Evolutionary conservation across 2,797 vertebrate species (phyloP).

Genomic region (Silurus lanzhouensis): DNA sequence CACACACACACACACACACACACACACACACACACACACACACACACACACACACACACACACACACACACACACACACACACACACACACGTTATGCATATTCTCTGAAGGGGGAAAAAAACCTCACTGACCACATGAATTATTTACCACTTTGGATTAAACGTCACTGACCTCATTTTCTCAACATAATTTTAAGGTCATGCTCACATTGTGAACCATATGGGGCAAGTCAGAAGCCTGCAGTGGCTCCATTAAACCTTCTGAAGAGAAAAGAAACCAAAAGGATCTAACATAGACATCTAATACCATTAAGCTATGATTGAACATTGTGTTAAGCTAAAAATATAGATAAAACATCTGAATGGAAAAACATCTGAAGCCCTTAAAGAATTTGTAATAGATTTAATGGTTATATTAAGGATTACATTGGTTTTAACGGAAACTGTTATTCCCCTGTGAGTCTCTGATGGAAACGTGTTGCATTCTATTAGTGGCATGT

Average conservation of each 20-base stretch:
- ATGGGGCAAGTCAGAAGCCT: background rate
- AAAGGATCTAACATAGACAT: background rate
- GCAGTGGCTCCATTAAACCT: background rate
- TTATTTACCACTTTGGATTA: conserved; percentile 39
- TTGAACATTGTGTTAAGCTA: background rate
- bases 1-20: background rate
- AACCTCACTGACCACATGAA: conserved; percentile 27
- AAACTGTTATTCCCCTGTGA: too few species aligned
- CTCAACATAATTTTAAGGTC: conserved; percentile 44
- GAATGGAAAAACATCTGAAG: background rate
- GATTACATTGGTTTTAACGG: too few species aligned
- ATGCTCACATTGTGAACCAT: conserved; percentile 16
- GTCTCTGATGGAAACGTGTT: too few species aligned
- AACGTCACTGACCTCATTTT: conserved; percentile 48
- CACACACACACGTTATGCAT: background rate
- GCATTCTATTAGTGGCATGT: too few species aligned
- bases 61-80: background rate
- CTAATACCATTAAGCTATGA: background rate
- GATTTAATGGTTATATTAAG: too few species aligned
- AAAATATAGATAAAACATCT: background rate
- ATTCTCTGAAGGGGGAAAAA: background rate
- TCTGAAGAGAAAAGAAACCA: background rate
- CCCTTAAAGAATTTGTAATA: too few species aligned
- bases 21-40: too few species aligned
- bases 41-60: background rate